Conservation (phyloP, 2,113 vertebrate genomes). For the Vulpes vulpes region DNA sequence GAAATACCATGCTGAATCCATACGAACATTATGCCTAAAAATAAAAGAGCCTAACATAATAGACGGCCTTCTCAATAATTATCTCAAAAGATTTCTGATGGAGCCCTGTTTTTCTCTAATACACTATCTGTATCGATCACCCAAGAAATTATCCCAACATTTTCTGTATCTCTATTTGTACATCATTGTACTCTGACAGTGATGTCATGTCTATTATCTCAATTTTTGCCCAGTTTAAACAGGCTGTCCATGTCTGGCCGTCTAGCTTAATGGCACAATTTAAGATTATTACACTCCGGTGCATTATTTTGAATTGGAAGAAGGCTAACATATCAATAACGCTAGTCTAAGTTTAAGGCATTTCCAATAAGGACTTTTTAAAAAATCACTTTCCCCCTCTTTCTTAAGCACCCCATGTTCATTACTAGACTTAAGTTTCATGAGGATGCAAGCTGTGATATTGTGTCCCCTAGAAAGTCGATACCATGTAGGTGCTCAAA, state of each 20-base stretch:
- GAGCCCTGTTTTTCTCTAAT: constrained; percentile 50
- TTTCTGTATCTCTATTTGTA: constrained; percentile 64
- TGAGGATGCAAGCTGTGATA: not conserved
- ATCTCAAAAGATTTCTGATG: constrained; percentile 50
- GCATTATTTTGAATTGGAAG: constrained; percentile 65
- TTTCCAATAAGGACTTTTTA: constrained; percentile 10
- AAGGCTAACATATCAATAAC: constrained; percentile 33
- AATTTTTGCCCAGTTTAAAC: constrained; percentile 53
- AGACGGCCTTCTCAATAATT: constrained; percentile 60
- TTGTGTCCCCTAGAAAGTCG: not conserved
- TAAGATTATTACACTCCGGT: constrained; percentile 65
- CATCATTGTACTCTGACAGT: constrained; percentile 45
- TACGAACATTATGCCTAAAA: constrained; percentile 44
- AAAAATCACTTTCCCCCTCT: constrained; percentile 31
- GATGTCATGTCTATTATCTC: constrained; percentile 58
- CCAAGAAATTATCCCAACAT: constrained; percentile 73
- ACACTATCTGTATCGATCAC: constrained; percentile 59
- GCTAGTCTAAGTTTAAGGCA: constrained; percentile 29
- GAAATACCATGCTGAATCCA: constrained; percentile 38
- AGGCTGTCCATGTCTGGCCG: constrained; percentile 47
- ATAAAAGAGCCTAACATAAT: constrained; percentile 65
- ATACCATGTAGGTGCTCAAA: not conserved
- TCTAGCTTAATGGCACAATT: constrained; percentile 66
- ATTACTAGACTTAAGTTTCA: constrained; percentile 31
- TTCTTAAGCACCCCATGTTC: constrained; percentile 19